These are phyloP conservation scores for Platysteira castanea DNA, from an alignment of 2,113 vertebrate genomes.

Conservation along the genomic window DNA sequence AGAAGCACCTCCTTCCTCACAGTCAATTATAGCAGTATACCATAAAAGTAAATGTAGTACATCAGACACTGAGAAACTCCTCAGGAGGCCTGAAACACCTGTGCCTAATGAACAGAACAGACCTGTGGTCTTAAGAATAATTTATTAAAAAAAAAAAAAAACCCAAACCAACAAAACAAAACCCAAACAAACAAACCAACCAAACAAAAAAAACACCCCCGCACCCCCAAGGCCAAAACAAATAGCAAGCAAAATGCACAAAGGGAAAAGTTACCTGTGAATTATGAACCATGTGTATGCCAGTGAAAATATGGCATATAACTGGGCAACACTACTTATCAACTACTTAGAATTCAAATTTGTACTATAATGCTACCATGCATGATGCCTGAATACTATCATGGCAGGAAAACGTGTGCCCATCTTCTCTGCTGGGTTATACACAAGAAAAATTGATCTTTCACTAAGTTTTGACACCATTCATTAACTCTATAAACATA, in stretches of 20 bases:
- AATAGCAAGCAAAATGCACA: not conserved
- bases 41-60: not conserved
- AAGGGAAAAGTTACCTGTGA: not conserved
- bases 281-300: not conserved
- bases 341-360: not conserved
- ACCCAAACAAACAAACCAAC: not conserved
- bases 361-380: not conserved
- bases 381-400: not conserved
- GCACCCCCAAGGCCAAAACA: accelerated
- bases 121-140: not conserved
- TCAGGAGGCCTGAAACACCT: not conserved
- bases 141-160: not conserved
- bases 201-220: not conserved
- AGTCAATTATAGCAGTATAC: not conserved
- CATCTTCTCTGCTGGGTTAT: not conserved
- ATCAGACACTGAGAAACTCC: not conserved
- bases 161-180: too few species aligned
- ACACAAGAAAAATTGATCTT: not conserved
- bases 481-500: not conserved
- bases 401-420: not conserved
- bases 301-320: not conserved
- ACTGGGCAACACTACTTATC: not conserved
- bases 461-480: not conserved
- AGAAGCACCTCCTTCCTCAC: not conserved
- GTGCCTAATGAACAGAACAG: not conserved